Evolutionary conservation across 2,888 invertebrate species (phyloP), one percentile per base, ranked within the genome.

Genomic region (Agriopis aurantiaria): DNA sequence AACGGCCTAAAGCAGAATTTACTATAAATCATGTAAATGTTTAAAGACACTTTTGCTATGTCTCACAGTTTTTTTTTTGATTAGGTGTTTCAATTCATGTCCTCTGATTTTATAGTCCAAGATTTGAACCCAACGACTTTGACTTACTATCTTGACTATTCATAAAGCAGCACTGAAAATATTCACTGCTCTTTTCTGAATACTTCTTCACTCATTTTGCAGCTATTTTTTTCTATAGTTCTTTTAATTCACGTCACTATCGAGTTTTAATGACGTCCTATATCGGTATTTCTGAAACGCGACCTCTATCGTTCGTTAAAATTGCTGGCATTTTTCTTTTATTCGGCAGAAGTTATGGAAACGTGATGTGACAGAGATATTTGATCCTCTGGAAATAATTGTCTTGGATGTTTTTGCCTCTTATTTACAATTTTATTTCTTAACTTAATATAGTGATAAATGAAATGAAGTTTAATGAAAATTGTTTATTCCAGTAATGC

Each of bases 71-170:
- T 33, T 33, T 33, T n/a, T 3, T 33, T 33, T 33, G 33, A 33
- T 5, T 33, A 33, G 4, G 33, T 33, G 33, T 3, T 1, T 33
- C 33, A 33, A 1, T 33, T 43, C 53, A 53, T 12, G 53, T 62
- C 62, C 53, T n/a, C 0, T 9, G 7, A 9, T 5, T 33, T 12
- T 12, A 46, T 62, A 0, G 10, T 62, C 53, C n/a, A 8, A 9
- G 81, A 80, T 83, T 83, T 80, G 74, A 65, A 52, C 65, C 65
- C 51, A 33, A 17, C 55, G 64, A 65, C 48, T 57, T 65, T 61
- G 69, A 61, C 65, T 69, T 46, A 62, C 62, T 62, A 62, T 62
- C 62, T 62, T 12, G 62, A 45, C 53, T 45, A 62, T 62, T 53
- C 52, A 62, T n/a, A 62, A 17, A 62, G 62, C 23, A 52, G 61